Evolutionary conservation across 2,113 vertebrate genomes (phyloP).

Genomic region (Pteropus alecto): DNA sequence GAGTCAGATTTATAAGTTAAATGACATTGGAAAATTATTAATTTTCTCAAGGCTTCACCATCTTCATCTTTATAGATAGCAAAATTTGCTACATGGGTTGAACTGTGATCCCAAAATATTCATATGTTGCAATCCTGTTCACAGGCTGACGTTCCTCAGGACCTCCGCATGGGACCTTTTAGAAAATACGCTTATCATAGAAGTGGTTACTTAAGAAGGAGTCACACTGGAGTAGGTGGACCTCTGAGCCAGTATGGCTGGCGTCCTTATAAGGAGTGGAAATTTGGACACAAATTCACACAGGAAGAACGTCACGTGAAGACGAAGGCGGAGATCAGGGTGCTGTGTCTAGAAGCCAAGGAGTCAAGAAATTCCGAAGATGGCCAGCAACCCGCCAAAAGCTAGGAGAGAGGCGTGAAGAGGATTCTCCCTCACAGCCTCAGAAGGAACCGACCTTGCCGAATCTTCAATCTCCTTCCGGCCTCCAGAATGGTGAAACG

Average conservation of each 20-base stretch:
- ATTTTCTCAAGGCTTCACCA: neutral
- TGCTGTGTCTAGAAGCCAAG: neutral
- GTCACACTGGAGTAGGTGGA: neutral
- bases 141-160: neutral
- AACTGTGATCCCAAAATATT: neutral
- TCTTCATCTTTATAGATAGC: neutral
- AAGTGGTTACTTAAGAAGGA: neutral
- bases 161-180: neutral
- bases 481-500: neutral
- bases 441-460: rapidly evolving
- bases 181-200: neutral
- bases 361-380: rapidly evolving
- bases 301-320: rapidly evolving
- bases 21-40: neutral
- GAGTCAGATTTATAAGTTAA: neutral
- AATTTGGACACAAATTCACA: no score
- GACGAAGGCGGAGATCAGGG: no score
- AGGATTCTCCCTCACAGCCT: rapidly evolving
- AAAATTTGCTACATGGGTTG: rapidly evolving
- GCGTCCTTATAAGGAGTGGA: neutral
- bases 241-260: no score
- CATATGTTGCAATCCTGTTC: neutral
- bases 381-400: neutral
- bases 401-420: neutral
- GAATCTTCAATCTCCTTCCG: neutral